Conservation (phyloP, 2,888 invertebrate species). For the Drosophila rubida region DNA sequence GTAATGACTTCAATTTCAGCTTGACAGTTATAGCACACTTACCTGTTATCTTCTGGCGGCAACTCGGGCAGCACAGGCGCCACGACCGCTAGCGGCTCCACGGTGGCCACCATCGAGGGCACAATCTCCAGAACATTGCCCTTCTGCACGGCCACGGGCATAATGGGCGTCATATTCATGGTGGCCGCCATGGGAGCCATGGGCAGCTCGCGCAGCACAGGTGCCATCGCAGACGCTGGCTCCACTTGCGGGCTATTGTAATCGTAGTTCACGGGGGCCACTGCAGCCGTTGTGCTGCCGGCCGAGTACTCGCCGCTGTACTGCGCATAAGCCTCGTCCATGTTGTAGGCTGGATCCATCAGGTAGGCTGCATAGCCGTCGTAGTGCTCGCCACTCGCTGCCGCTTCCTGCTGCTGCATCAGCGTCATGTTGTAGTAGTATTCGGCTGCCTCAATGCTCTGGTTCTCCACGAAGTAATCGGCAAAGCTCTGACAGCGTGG, state of each 20-base stretch:
- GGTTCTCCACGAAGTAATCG: conserved; percentile 68
- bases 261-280: conserved; percentile 44
- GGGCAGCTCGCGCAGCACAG: conserved; percentile 77
- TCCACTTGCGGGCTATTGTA: conserved; percentile 39
- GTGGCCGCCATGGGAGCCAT: conserved; percentile 56
- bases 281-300: not conserved
- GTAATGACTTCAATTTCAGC: too few species aligned
- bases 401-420: conserved; percentile 37
- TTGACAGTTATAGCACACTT: too few species aligned
- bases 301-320: conserved; percentile 67
- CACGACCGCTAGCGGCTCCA: conserved; percentile 25
- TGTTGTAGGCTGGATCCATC: conserved; percentile 67
- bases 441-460: conserved; percentile 59
- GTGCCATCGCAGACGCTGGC: conserved; percentile 8
- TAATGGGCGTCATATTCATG: conserved; percentile 26
- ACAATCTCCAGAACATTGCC: conserved; percentile 85
- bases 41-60: conserved; percentile 55
- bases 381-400: conserved; percentile 63
- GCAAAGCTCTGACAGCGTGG: conserved; percentile 38
- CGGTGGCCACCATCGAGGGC: conserved; percentile 63
- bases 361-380: conserved; percentile 72
- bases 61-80: conserved; percentile 61
- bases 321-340: conserved; percentile 73
- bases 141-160: conserved; percentile 83
- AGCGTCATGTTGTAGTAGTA: conserved; percentile 82